A percentile compares a stretch with the other conserved stretches of the same genome.
phyloP scores from a whole-genome alignment of 2,113 vertebrate species.

The Lanius collurio region DNA sequence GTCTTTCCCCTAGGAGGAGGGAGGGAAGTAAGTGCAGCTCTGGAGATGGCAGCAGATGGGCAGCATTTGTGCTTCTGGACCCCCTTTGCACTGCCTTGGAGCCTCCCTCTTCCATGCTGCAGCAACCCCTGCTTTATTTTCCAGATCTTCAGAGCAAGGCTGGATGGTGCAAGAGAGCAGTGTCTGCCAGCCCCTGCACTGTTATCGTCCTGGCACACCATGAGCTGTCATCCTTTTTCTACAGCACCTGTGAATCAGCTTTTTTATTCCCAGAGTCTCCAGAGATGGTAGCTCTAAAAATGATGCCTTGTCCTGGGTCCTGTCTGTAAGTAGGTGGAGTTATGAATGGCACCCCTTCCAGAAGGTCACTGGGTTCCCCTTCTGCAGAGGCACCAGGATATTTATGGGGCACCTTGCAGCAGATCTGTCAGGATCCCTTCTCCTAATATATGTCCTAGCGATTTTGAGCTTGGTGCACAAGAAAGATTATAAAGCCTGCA shows the following conservation, averaged over 20 bases:
- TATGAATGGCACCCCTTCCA: not conserved
- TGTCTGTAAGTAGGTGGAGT: not conserved
- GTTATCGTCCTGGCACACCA: not conserved
- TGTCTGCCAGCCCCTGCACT: not conserved
- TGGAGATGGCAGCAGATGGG: not conserved
- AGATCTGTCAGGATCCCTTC: not conserved
- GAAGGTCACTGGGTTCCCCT: slow-evolving; percentile 6
- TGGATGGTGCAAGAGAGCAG: not conserved
- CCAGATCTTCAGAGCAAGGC: not conserved
- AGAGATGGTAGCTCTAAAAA: not conserved
- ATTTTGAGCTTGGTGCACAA: slow-evolving; percentile 14
- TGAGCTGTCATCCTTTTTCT: not conserved
- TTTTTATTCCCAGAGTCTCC: not conserved
- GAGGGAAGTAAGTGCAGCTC: fast-evolving
- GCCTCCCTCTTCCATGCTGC: not conserved
- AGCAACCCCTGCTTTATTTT: not conserved
- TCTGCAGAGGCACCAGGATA: not conserved
- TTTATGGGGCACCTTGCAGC: not conserved
- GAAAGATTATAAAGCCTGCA: not conserved
- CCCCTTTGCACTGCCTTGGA: not conserved
- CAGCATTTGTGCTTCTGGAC: not conserved
- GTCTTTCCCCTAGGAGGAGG: not conserved
- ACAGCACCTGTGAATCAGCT: not conserved
- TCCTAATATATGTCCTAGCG: not conserved
- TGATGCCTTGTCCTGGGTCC: not conserved